phyloP scores from a whole-genome alignment of 2,113 vertebrate species.

The Chauna torquata region DNA sequence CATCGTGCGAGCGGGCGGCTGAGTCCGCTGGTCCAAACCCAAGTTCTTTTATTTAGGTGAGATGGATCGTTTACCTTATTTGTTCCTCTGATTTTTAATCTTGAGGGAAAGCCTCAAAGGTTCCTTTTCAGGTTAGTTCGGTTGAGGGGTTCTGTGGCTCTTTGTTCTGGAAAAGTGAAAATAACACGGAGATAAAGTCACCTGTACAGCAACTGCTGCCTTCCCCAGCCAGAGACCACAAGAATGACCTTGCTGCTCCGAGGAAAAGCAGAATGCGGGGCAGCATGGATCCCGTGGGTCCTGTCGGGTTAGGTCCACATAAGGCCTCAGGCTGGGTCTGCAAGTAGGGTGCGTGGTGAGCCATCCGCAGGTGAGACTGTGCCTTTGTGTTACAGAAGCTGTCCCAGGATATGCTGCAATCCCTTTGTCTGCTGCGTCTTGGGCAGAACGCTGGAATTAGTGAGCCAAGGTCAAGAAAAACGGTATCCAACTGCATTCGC shows the following conservation, averaged over 20 bases:
- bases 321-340: neutral
- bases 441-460: neutral
- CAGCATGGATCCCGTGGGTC: accelerated
- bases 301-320: accelerated
- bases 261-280: accelerated
- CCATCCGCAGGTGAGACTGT: accelerated
- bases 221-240: neutral
- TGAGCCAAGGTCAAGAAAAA: neutral
- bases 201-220: neutral
- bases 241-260: neutral
- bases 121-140: neutral
- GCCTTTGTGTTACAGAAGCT: neutral
- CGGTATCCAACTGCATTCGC: neutral
- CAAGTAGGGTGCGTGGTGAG: accelerated
- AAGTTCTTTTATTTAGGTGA: neutral
- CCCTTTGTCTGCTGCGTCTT: neutral
- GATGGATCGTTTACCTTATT: neutral
- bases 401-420: neutral
- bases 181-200: neutral
- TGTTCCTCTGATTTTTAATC: neutral
- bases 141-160: neutral
- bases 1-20: neutral
- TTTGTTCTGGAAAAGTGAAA: neutral
- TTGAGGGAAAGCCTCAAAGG: neutral
- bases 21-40: neutral